Base-by-base conservation (phyloP, 2,113 vertebrate species). In the Dasyurus viverrinus region DNA sequence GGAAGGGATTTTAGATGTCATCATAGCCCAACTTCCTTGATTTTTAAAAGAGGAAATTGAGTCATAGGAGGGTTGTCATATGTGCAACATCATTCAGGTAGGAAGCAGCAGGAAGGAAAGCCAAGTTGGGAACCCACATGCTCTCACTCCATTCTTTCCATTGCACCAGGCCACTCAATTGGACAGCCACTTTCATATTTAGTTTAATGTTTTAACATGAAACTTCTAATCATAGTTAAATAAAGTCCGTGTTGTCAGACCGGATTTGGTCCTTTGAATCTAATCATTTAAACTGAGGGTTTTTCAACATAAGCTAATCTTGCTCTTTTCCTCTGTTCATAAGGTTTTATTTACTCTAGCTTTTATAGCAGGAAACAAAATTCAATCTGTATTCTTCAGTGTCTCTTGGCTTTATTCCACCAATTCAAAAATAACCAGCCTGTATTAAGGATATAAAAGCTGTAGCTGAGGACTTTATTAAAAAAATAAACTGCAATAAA, bases 401-500 rank as follows among this genome's bases (percentile, higher is more conserved):
- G 10, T 84, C 57, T 89, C 3, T 3, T 95, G 57, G 54, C 89
- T 24, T 95, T 19, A 91, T 94, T 96, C 95, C 6, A 50, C 92
- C 95, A 93, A 48, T 93, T 26, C 57, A 7, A 96, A 97, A 94
- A 95, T 54, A 52, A 92, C 76, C 42, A 92, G 8, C 11, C 5
- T 91, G 76, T 90, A 91, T 55, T 93, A 89, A 36, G 94, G 47
- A 92, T 9, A 91, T 93, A 92, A 91, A 93, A 92, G 60, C 14
- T 90, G 3, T 92, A 25, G 11, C 90, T 94, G 92, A 90, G 76
- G 12, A 68, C 90, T 93, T 91, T 95, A 90, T 95, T 8, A 30
- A n/a, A 96, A 94, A 95, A 48, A 48, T 94, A 95, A 60, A 3
- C n/a, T 60, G 90, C 12, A 89, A 84, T 93, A 94, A 96, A 96